Evolutionary conservation across 2,113 vertebrate genomes (phyloP).

Genomic region (Poeciliopsis retropinna): DNA sequence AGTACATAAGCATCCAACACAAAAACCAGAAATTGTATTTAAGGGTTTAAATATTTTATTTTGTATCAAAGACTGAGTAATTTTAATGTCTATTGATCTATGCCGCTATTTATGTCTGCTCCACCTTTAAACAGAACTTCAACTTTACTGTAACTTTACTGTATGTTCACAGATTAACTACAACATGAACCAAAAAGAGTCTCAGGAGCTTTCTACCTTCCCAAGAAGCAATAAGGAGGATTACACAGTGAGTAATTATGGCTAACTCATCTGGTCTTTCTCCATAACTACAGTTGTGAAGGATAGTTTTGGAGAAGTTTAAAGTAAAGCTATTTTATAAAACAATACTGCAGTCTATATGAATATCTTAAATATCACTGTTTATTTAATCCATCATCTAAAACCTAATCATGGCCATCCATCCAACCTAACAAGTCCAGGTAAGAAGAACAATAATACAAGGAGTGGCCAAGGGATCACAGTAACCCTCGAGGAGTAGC

Average conservation of each 20-base stretch:
- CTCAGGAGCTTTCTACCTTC: neutral
- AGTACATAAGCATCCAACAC: neutral
- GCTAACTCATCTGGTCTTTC: too few relatives aligned
- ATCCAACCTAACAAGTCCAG: too few relatives aligned
- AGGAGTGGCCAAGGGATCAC: too few relatives aligned
- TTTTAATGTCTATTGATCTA: neutral
- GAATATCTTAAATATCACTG: too few relatives aligned
- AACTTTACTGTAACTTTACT: neutral
- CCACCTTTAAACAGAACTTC: neutral
- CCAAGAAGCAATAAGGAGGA: neutral
- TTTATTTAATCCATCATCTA: too few relatives aligned
- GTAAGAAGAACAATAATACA: too few relatives aligned
- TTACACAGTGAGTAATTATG: slow-evolving; percentile 47
- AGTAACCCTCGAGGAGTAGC: too few relatives aligned
- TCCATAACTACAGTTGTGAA: too few relatives aligned
- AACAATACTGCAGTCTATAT: too few relatives aligned
- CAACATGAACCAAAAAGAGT: neutral
- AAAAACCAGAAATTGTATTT: slow-evolving; percentile 4
- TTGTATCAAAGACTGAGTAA: neutral
- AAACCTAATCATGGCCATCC: too few relatives aligned
- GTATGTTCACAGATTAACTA: neutral
- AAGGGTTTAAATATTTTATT: neutral
- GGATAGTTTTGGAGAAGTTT: too few relatives aligned
- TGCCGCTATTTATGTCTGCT: neutral
- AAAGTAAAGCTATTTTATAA: too few relatives aligned